Percentiles rank a stretch among this genome's conserved stretches.
These are phyloP conservation scores for Leptoclinus maculatus DNA, from an alignment of 2,797 vertebrate genomes.

Conservation along the genomic window DNA sequence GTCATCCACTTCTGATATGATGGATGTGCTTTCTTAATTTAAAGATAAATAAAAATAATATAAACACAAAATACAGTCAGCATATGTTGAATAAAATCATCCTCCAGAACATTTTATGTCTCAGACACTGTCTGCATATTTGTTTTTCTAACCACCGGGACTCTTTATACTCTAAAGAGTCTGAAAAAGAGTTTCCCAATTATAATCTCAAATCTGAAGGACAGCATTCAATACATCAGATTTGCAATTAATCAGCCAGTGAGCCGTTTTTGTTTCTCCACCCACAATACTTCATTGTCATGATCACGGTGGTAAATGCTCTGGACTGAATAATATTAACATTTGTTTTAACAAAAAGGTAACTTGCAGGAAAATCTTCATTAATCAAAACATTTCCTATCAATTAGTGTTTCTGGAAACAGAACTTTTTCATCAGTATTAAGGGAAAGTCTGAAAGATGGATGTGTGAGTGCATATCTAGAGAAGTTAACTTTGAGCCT, in stretches of 20 bases:
- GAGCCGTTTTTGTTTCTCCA: background rate
- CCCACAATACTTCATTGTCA: background rate
- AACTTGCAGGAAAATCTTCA: background rate
- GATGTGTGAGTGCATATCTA: no score
- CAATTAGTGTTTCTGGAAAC: no score
- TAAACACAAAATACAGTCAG: background rate
- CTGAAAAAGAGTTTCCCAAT: background rate
- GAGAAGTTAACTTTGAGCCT: no score
- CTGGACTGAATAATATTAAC: background rate
- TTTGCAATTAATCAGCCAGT: background rate
- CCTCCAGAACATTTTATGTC: background rate
- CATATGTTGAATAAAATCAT: background rate
- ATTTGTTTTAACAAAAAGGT: background rate
- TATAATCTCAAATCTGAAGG: background rate
- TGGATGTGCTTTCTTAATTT: background rate
- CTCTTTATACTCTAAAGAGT: background rate
- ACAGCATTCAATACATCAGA: background rate
- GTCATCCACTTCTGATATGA: constrained; percentile 2
- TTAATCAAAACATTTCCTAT: no score
- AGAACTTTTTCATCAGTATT: no score
- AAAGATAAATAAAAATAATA: background rate
- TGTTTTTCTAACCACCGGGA: background rate
- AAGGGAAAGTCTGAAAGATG: no score
- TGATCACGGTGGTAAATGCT: background rate
- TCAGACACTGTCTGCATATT: background rate